Evolutionary conservation across 1,140 invertebrate genomes (phyloP).

Genomic region (Leguminivora glycinivorella): DNA sequence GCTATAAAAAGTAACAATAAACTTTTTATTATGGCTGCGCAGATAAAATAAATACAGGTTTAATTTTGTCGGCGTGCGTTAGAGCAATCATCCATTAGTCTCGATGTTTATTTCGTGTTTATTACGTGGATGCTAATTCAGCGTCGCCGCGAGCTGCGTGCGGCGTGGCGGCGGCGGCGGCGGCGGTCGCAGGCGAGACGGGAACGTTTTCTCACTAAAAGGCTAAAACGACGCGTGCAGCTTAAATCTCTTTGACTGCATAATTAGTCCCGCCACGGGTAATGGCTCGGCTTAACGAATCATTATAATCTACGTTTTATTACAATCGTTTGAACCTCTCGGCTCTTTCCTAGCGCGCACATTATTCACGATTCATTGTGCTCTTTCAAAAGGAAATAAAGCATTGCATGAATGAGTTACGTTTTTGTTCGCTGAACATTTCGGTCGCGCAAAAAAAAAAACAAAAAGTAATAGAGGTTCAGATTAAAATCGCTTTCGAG

Average conservation of each 20-base stretch:
- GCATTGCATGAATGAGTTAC: slow-evolving; percentile 57
- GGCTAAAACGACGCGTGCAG: slow-evolving; percentile 39
- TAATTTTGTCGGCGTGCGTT: slow-evolving; percentile 44
- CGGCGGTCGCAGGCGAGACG: slow-evolving; percentile 34
- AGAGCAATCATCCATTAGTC: slow-evolving; percentile 66
- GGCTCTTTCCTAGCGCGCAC: slow-evolving; percentile 56
- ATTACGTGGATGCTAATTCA: slow-evolving; percentile 62
- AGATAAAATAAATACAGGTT: slow-evolving; percentile 70
- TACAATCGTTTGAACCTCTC: slow-evolving; percentile 46
- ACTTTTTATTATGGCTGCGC: slow-evolving; percentile 62
- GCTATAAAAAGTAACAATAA: slow-evolving; percentile 70
- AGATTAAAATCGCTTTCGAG: slow-evolving; percentile 19
- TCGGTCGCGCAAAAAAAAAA: slow-evolving; percentile 43
- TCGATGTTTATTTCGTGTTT: slow-evolving; percentile 68
- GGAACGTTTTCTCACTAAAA: neutral
- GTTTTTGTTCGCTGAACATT: slow-evolving; percentile 63
- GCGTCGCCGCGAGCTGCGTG: slow-evolving; percentile 40
- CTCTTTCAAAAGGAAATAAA: slow-evolving; percentile 62
- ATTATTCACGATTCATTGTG: slow-evolving; percentile 70
- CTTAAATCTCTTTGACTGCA: slow-evolving; percentile 44
- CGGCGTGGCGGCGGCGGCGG: no score
- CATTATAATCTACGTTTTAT: slow-evolving; percentile 50
- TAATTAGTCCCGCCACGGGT: slow-evolving; percentile 50
- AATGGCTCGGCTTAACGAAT: slow-evolving; percentile 51
- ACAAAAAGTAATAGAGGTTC: slow-evolving; percentile 5